phyloP scores from a whole-genome alignment of 2,113 vertebrate genomes.

The Paracanthobrama guichenoti region DNA sequence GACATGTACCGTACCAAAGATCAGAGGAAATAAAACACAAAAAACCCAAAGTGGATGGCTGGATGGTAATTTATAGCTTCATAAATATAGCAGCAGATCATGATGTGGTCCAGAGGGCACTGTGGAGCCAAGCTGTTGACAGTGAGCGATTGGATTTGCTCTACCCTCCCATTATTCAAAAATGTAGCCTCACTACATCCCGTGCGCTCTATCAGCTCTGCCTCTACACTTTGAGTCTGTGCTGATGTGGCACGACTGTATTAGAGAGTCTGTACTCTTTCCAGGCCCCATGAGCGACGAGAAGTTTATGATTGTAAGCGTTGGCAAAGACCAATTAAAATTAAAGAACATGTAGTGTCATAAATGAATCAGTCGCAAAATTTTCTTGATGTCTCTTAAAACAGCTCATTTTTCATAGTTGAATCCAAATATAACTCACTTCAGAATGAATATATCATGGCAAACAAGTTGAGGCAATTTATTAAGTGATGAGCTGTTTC shows the following conservation, averaged over 20 bases:
- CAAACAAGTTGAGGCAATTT: background rate
- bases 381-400: background rate
- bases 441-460: background rate
- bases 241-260: conserved; percentile 14
- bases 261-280: background rate
- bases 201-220: background rate
- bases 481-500: conserved; percentile 16
- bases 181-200: background rate
- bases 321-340: background rate
- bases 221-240: background rate
- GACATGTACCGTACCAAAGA: background rate
- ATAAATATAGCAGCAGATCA: conserved; percentile 54
- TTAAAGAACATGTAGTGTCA: background rate
- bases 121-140: conserved; percentile 47
- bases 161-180: conserved; percentile 35
- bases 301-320: background rate
- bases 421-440: background rate
- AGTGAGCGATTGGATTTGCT: conserved; percentile 36
- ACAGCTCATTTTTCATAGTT: background rate
- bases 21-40: conserved; percentile 22
- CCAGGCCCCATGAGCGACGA: background rate
- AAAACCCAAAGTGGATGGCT: conserved; percentile 20
- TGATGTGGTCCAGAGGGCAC: conserved; percentile 48
- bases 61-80: conserved; percentile 56
- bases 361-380: background rate